These are phyloP conservation scores for Meloidogyne floridensis DNA, from an alignment of 1,140 invertebrate species.

Conservation along the genomic window DNA sequence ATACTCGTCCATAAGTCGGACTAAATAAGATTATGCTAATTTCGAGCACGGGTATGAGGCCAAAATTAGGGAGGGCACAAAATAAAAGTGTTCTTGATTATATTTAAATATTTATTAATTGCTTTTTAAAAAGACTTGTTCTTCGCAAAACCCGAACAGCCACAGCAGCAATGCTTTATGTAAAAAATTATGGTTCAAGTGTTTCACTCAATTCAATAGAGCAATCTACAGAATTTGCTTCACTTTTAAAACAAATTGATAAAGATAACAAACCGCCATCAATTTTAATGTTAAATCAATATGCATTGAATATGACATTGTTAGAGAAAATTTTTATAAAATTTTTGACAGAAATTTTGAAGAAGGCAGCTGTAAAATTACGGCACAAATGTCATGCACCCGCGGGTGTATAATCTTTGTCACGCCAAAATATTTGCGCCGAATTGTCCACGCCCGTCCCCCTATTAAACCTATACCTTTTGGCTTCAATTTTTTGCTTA, in stretches of 20 bases:
- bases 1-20: too few species aligned
- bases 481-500: too few species aligned
- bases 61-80: too few species aligned
- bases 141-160: constrained; percentile 58
- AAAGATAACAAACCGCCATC: constrained; percentile 57
- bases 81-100: neutral
- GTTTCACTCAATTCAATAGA: constrained; percentile 57
- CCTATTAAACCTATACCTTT: too few species aligned
- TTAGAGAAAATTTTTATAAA: neutral
- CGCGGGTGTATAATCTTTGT: too few species aligned
- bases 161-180: constrained; percentile 56
- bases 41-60: too few species aligned
- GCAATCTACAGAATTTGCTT: constrained; percentile 51
- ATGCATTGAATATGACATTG: constrained; percentile 65
- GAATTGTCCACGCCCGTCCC: too few species aligned
- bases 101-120: neutral
- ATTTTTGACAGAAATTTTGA: too few species aligned
- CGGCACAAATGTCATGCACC: too few species aligned
- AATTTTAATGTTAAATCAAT: constrained; percentile 60
- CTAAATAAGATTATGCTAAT: too few species aligned
- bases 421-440: too few species aligned
- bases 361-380: too few species aligned
- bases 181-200: constrained; percentile 51
- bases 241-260: constrained; percentile 55
- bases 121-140: constrained; percentile 38